Evolutionary conservation across 2,888 invertebrate genomes (phyloP).

Genomic region (Lathronympha strigana): DNA sequence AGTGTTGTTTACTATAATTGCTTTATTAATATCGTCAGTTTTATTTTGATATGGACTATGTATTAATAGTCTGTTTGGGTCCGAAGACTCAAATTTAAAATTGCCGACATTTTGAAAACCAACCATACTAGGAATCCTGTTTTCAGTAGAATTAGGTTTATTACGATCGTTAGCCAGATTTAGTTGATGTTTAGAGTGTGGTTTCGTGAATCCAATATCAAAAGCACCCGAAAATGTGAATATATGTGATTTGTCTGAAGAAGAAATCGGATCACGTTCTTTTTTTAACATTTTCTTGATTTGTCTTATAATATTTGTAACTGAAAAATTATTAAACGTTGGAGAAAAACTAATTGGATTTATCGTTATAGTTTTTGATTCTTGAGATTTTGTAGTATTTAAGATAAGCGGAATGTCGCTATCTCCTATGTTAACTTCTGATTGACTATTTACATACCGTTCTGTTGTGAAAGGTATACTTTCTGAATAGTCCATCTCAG

Average conservation of each 20-base stretch:
- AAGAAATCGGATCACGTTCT: neutral
- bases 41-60: neutral
- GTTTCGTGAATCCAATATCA: neutral
- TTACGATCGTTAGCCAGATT: no score
- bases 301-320: neutral
- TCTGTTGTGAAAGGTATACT: neutral
- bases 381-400: neutral
- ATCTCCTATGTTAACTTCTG: neutral
- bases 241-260: neutral
- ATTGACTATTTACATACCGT: neutral
- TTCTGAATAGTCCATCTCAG: neutral
- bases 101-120: neutral
- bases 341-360: neutral
- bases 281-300: constrained; percentile 6
- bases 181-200: neutral
- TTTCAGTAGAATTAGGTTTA: no score
- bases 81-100: neutral
- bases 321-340: neutral
- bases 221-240: neutral
- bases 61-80: neutral
- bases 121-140: neutral
- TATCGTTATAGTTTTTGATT: neutral
- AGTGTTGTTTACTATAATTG: neutral
- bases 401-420: neutral
- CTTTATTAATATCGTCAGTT: neutral